phyloP scores from a whole-genome alignment of 1,140 invertebrate genomes.

The Trichomalopsis sarcophagae region DNA sequence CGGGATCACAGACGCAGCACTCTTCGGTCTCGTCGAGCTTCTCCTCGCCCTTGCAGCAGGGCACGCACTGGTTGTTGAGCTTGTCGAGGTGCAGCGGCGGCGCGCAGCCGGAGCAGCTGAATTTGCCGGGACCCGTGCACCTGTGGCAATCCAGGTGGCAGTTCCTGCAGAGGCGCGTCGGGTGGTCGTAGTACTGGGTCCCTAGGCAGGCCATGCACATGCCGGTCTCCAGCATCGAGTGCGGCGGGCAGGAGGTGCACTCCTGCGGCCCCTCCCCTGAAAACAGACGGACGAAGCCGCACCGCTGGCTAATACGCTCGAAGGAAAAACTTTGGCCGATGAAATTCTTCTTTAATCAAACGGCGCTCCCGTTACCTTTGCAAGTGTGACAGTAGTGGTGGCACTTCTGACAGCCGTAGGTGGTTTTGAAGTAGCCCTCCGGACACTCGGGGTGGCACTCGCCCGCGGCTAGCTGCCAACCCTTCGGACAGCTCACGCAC shows the following conservation, averaged over 20 bases:
- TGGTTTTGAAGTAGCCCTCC: conserved; percentile 86
- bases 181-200: conserved; percentile 83
- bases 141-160: conserved; percentile 82
- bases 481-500: conserved; percentile 86
- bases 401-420: conserved; percentile 87
- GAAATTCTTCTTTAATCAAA: too few relatives aligned
- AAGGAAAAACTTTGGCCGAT: too few relatives aligned
- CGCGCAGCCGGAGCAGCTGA: conserved; percentile 81
- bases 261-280: conserved; percentile 82
- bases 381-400: conserved; percentile 89
- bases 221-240: conserved; percentile 83
- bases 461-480: conserved; percentile 86
- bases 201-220: conserved; percentile 84
- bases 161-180: conserved; percentile 80
- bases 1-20: conserved; percentile 81
- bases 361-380: conserved; percentile 75
- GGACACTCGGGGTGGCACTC: conserved; percentile 90
- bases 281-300: too few relatives aligned
- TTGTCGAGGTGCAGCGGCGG: conserved; percentile 80
- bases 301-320: too few relatives aligned
- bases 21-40: conserved; percentile 72
- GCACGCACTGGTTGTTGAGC: conserved; percentile 84
- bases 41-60: conserved; percentile 77
- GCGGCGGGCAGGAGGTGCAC: conserved; percentile 83
- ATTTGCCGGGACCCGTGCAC: conserved; percentile 82